phyloP scores from a whole-genome alignment of 1,140 invertebrate genomes.

The Plodia interpunctella region DNA sequence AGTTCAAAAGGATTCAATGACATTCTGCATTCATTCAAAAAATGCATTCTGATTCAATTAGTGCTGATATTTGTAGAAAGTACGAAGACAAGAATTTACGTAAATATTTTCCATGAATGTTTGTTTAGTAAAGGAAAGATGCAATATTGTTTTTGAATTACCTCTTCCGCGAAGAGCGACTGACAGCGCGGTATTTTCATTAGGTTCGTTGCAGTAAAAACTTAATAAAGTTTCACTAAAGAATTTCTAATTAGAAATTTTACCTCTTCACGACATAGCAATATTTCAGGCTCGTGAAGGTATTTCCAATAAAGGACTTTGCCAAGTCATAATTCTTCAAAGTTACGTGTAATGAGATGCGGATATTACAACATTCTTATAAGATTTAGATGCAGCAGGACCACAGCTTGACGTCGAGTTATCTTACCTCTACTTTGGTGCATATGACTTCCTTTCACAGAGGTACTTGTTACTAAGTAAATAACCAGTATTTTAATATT shows the following conservation, averaged over 20 bases:
- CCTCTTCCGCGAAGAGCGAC: conserved; percentile 21
- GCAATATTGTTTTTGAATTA: conserved; percentile 16
- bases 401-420: conserved; percentile 10
- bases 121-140: background rate
- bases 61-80: too few relatives aligned
- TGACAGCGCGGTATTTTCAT: conserved; percentile 65
- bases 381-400: conserved; percentile 48
- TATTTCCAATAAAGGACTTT: conserved; percentile 77
- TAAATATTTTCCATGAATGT: background rate
- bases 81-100: too few relatives aligned
- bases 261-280: conserved; percentile 75
- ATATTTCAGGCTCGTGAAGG: conserved; percentile 74
- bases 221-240: conserved; percentile 72
- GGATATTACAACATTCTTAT: conserved; percentile 70
- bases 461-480: too few relatives aligned
- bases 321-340: conserved; percentile 77
- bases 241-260: conserved; percentile 76
- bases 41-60: too few relatives aligned
- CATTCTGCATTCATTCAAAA: too few relatives aligned
- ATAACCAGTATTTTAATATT: too few relatives aligned
- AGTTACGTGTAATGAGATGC: conserved; percentile 75
- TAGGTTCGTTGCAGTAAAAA: conserved; percentile 70
- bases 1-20: too few relatives aligned
- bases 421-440: background rate
- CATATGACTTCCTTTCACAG: too few relatives aligned